A percentile compares a stretch with the other conserved stretches of the same genome.
phyloP scores from a whole-genome alignment of 2,888 invertebrate genomes.

The Caenorhabditis auriculariae region DNA sequence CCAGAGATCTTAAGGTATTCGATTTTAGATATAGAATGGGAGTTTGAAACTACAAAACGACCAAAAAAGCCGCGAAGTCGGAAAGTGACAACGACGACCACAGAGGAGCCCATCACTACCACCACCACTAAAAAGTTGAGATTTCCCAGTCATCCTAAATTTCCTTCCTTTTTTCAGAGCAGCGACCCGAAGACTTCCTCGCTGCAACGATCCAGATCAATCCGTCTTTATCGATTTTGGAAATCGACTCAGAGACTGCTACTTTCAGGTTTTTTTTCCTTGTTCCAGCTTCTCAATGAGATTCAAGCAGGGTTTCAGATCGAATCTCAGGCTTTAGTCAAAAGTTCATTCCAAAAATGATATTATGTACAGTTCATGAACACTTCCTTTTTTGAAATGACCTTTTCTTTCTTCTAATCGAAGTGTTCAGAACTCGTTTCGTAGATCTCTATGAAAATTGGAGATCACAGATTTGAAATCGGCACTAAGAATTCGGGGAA shows the following conservation, averaged over 20 bases:
- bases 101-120: constrained; percentile 17
- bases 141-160: neutral
- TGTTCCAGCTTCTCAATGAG: too few relatives aligned
- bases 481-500: too few relatives aligned
- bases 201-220: constrained; percentile 43
- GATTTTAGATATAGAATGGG: constrained; percentile 28
- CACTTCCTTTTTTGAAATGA: too few relatives aligned
- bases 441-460: too few relatives aligned
- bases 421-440: too few relatives aligned
- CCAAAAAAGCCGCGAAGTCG: constrained; percentile 23
- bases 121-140: constrained; percentile 7
- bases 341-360: too few relatives aligned
- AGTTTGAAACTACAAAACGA: constrained; percentile 29
- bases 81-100: constrained; percentile 25
- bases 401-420: too few relatives aligned
- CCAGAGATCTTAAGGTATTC: too few relatives aligned
- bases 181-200: constrained; percentile 35
- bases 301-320: too few relatives aligned
- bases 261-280: constrained; percentile 31
- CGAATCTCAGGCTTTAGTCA: too few relatives aligned
- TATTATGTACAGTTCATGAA: too few relatives aligned
- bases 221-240: constrained; percentile 47
- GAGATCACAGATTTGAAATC: too few relatives aligned
- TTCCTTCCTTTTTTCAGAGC: constrained; percentile 19
- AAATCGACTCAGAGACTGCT: constrained; percentile 47